Conservation (phyloP, 1,140 invertebrate species). For the Campoletis sonorensis region DNA sequence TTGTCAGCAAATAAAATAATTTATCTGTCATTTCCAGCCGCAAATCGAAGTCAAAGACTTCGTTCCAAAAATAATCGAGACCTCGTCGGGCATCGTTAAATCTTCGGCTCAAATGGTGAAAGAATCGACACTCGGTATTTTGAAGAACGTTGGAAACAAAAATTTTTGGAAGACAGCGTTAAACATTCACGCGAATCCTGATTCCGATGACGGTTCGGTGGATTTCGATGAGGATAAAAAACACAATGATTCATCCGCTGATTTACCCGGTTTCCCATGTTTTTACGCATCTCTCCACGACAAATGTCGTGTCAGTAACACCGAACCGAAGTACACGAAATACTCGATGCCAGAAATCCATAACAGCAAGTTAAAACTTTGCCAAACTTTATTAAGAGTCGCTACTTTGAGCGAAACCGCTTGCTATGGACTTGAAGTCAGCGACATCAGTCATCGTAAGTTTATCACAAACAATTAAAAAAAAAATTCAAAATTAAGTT, state of each 20-base stretch:
- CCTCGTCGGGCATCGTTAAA: conserved; percentile 72
- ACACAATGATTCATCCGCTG: conserved; percentile 43
- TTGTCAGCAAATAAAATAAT: not conserved
- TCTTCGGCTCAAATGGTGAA: conserved; percentile 71
- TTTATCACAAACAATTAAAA: conserved; percentile 28
- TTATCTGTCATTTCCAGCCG: conserved; percentile 61
- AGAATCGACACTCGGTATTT: conserved; percentile 70
- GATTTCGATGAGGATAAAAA: conserved; percentile 55
- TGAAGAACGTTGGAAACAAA: conserved; percentile 68
- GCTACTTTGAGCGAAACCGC: conserved; percentile 71
- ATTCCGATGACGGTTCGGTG: conserved; percentile 53
- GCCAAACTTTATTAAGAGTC: conserved; percentile 71
- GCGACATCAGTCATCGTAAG: conserved; percentile 70
- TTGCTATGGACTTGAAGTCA: conserved; percentile 68
- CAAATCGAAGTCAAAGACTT: conserved; percentile 70
- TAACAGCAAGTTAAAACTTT: conserved; percentile 69
- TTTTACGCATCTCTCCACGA: conserved; percentile 71
- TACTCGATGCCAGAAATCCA: conserved; percentile 67
- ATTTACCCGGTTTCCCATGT: conserved; percentile 71
- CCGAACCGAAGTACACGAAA: conserved; percentile 69
- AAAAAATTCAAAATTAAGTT: not conserved
- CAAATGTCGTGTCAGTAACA: conserved; percentile 62
- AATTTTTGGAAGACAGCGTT: conserved; percentile 72
- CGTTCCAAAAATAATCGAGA: conserved; percentile 72
- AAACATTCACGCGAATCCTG: conserved; percentile 60